Percentiles rank a stretch among this genome's conserved stretches.
Conservation (phyloP, 2,888 invertebrate genomes). For the Gortyna flavago region DNA sequence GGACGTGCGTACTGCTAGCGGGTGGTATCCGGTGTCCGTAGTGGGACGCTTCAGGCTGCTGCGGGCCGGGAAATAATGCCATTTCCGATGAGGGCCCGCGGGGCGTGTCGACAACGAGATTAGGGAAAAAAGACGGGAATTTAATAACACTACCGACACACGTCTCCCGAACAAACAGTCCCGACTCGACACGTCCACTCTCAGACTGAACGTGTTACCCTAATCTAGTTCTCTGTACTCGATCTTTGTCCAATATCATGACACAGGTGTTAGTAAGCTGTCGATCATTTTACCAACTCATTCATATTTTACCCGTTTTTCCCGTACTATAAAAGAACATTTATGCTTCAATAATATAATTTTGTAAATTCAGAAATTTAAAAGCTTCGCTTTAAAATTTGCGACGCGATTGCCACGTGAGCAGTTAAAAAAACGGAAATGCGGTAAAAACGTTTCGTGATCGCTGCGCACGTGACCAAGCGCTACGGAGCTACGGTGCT, state of each 20-base stretch:
- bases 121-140: conserved; percentile 85
- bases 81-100: conserved; percentile 87
- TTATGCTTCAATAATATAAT: conserved; percentile 14
- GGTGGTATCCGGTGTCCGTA: conserved; percentile 84
- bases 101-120: conserved; percentile 84
- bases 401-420: conserved; percentile 72
- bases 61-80: conserved; percentile 83
- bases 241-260: conserved; percentile 20
- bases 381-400: conserved; percentile 67
- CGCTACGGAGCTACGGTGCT: conserved; percentile 64
- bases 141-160: conserved; percentile 85
- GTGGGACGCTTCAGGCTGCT: conserved; percentile 71
- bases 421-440: conserved; percentile 81
- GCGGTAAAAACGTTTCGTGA: conserved; percentile 85
- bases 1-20: conserved; percentile 65
- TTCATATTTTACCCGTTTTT: neutral
- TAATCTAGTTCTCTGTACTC: conserved; percentile 28
- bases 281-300: conserved; percentile 3
- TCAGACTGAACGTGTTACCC: conserved; percentile 24
- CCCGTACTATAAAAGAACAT: neutral
- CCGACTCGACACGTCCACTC: conserved; percentile 27
- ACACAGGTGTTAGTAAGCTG: conserved; percentile 2
- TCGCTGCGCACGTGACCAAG: conserved; percentile 82
- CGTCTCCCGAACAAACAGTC: conserved; percentile 76
- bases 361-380: conserved; percentile 54